phyloP scores from a whole-genome alignment of 2,797 vertebrate genomes.

The Pipistrellus pipistrellus region DNA sequence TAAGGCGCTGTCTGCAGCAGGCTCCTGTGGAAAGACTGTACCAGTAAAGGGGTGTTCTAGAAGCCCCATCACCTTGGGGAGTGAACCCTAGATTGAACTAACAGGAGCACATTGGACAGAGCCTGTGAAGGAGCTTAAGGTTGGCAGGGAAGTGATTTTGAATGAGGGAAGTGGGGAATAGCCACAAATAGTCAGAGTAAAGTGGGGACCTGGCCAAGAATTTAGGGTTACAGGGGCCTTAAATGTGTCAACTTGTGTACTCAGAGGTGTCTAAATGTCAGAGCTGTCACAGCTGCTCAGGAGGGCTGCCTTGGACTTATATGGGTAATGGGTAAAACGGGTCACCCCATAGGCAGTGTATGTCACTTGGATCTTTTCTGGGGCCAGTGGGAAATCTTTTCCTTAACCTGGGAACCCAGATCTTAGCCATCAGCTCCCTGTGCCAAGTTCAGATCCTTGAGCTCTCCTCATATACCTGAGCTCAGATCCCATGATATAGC shows the following conservation, averaged over 20 bases:
- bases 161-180: neutral
- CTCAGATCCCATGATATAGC: neutral
- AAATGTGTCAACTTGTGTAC: neutral
- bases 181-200: neutral
- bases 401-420: too few relatives aligned
- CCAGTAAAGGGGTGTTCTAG: neutral
- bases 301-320: neutral
- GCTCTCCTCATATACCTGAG: neutral
- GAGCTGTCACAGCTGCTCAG: neutral
- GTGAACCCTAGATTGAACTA: neutral
- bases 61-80: neutral
- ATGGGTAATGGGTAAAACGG: neutral
- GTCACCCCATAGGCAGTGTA: neutral
- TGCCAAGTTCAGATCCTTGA: too few relatives aligned
- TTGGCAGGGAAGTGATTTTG: neutral
- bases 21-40: neutral
- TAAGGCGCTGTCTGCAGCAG: neutral
- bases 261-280: accelerated
- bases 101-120: neutral
- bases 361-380: neutral
- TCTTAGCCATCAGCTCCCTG: neutral
- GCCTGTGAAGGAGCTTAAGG: neutral
- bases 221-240: neutral
- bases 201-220: accelerated
- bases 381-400: neutral